Conservation (phyloP, 2,888 invertebrate species). For the Drosophila anomelani region DNA sequence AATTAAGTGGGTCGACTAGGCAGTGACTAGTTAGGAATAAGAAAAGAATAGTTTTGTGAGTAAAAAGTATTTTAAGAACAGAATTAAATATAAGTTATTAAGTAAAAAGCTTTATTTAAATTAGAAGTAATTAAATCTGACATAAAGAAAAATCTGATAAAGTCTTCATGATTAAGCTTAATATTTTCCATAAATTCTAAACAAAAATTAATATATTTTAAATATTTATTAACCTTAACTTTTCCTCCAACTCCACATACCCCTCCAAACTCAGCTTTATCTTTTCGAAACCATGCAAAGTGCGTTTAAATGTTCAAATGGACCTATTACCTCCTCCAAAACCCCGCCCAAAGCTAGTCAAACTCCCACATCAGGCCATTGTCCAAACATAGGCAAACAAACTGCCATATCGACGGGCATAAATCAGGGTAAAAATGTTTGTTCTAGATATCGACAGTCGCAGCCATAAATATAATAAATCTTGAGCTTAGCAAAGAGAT, state of each 20-base stretch:
- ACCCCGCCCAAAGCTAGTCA: constrained; percentile 6
- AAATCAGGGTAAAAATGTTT: constrained; percentile 72
- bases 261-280: background rate
- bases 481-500: constrained; percentile 16
- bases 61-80: background rate
- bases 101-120: background rate
- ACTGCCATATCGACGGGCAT: constrained; percentile 54
- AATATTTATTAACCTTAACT: too few species aligned
- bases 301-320: constrained; percentile 66
- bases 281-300: constrained; percentile 43
- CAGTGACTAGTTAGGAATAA: background rate
- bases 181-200: too few species aligned
- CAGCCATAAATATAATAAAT: constrained; percentile 41
- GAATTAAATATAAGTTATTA: background rate
- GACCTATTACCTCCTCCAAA: constrained; percentile 21
- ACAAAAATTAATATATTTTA: too few species aligned
- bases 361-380: constrained; percentile 49
- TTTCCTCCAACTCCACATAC: background rate
- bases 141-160: background rate
- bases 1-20: constrained; percentile 13
- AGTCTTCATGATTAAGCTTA: too few species aligned
- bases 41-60: too few species aligned
- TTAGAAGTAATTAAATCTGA: background rate
- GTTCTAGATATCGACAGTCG: constrained; percentile 67
- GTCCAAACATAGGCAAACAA: constrained; percentile 76